phyloP scores from a whole-genome alignment of 37 sponge, comb jelly and placozoan species.

The Dysidea cf. avara region DNA sequence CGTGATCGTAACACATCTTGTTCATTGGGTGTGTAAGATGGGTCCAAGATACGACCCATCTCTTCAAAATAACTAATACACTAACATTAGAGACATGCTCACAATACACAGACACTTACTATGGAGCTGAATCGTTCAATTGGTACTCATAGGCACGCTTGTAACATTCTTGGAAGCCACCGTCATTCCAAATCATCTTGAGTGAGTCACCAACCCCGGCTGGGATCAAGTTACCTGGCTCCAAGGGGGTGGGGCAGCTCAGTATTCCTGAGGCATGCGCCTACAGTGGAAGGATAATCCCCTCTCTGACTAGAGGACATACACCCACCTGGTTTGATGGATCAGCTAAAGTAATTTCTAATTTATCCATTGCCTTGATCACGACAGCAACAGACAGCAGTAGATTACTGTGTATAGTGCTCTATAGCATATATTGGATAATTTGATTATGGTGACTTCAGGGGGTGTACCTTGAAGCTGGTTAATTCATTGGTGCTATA shows the following conservation, averaged over 20 bases:
- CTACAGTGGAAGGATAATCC: conserved; percentile 16
- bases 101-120: conserved; percentile 67
- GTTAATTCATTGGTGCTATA: conserved; percentile 74
- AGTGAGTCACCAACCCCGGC: conserved; percentile 71
- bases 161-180: conserved; percentile 77
- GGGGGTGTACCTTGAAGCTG: conserved; percentile 61
- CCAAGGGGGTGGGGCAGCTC: conserved; percentile 38
- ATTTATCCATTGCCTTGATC: conserved; percentile 72
- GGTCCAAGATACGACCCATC: conserved; percentile 74
- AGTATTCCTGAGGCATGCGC: conserved; percentile 64
- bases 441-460: background rate
- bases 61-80: conserved; percentile 79
- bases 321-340: conserved; percentile 66
- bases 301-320: background rate
- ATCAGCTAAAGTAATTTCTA: conserved; percentile 62
- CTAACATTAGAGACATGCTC: background rate
- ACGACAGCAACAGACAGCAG: conserved; percentile 87
- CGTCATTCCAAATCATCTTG: conserved; percentile 79
- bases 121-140: conserved; percentile 97
- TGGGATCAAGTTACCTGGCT: conserved; percentile 42
- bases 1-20: conserved; percentile 92
- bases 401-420: conserved; percentile 88
- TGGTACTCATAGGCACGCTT: conserved; percentile 91
- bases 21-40: conserved; percentile 75
- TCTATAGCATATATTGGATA: conserved; percentile 41